phyloP scores from a whole-genome alignment of 2,888 invertebrate species.

The Pardosa pseudoannulata region DNA sequence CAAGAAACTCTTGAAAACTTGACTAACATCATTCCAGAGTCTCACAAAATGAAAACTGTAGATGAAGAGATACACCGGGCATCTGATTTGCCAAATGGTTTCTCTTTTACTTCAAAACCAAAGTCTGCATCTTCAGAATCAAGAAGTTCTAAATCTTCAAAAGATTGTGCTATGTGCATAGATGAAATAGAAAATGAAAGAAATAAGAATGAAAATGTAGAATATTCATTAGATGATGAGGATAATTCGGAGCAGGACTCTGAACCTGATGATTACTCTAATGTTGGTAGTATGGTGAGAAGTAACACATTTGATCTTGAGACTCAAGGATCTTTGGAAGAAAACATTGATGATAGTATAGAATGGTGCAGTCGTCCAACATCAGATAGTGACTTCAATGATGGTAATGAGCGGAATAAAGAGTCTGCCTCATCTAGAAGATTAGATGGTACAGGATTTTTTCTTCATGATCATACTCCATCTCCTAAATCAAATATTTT shows the following conservation, averaged over 20 bases:
- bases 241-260: conserved; percentile 44
- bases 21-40: neutral
- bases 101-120: neutral
- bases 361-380: conserved; percentile 31
- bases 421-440: conserved; percentile 28
- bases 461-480: conserved; percentile 62
- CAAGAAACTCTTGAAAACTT: neutral
- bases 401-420: neutral
- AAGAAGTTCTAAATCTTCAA: neutral
- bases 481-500: conserved; percentile 64
- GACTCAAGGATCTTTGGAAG: conserved; percentile 64
- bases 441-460: conserved; percentile 49
- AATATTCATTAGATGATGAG: neutral
- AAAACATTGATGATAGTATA: conserved; percentile 56
- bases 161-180: neutral
- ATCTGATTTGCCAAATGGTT: neutral
- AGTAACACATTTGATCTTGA: conserved; percentile 74
- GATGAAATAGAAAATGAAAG: conserved; percentile 1
- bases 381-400: conserved; percentile 12
- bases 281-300: conserved; percentile 70
- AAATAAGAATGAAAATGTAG: neutral
- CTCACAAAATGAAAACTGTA: conserved; percentile 6
- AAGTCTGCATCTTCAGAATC: neutral
- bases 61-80: neutral
- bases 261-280: conserved; percentile 36